Evolutionary conservation across 2,888 invertebrate species (phyloP), one percentile per base, ranked within the genome.

Genomic region (Chaitophorus viminalis): DNA sequence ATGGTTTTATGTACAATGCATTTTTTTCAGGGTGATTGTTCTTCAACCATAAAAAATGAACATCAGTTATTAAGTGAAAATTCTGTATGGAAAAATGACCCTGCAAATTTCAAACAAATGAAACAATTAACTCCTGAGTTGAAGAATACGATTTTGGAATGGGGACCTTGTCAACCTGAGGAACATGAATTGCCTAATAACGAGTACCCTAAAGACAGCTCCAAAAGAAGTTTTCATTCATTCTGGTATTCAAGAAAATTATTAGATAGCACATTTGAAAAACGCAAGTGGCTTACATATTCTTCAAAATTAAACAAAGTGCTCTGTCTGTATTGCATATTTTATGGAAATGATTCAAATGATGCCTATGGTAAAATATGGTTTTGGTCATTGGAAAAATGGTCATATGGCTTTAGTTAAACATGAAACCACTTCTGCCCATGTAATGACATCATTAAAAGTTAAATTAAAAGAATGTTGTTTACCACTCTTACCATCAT

Each of bases 231-330:
- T 65, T 21, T 65, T 65, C 65, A 65, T 65, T 65, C 65, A 65
- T 21, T 21, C 21, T 65, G 65, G 65, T 65, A 65, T 65, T 65
- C 65, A 65, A 65, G 65, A 65, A 65, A 65, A 65, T 65, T 65
- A 25, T 21, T 65, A 65, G 65, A 65, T 25, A 65, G 25, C 65
- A 65, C 65, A 65, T 65, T 65, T 65, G 65, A 65, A 65, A 4
- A 14, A 65, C 25, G 65, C 21, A 65, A 25, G 14, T 65, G 65
- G 65, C 25, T 65, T 21, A 65, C 65, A 65, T 65, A 65, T 65
- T 65, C 65, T 65, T 21, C 65, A 65, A 65, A 65, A 25, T 65
- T 65, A 65, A 65, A 65, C 65, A 65, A 65, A 65, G 65, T 65
- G 65, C 21, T 65, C 25, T 65, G 65, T 65, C 21, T 65, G 25